These are phyloP conservation scores for Echiichthys vipera DNA, from an alignment of 2,797 vertebrate species.

Conservation along the genomic window DNA sequence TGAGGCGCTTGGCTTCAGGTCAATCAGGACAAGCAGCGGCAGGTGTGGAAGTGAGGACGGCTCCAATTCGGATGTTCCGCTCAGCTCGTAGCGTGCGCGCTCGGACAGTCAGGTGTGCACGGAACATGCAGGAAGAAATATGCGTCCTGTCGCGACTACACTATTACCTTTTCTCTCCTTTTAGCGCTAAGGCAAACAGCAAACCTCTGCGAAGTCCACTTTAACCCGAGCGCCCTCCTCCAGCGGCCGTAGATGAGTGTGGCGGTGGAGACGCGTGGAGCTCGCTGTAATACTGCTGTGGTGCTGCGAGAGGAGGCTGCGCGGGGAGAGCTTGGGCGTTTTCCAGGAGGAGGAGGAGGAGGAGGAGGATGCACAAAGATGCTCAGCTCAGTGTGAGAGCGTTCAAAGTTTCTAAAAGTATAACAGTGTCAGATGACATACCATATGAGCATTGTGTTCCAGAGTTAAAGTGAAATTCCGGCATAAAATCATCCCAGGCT, in stretches of 20 bases:
- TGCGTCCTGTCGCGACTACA: slow-evolving; percentile 18
- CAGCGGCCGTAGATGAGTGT: slow-evolving; percentile 17
- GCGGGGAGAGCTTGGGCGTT: slow-evolving; percentile 51
- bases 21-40: not conserved
- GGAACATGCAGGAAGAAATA: not conserved
- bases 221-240: slow-evolving; percentile 21
- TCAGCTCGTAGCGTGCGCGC: slow-evolving; percentile 16
- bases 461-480: too few species aligned
- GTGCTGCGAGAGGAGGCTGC: slow-evolving; percentile 16
- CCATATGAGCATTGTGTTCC: too few species aligned
- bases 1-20: slow-evolving; percentile 13
- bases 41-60: slow-evolving; percentile 16
- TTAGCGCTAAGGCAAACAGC: not conserved
- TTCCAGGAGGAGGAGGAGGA: not conserved
- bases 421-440: too few species aligned
- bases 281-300: slow-evolving; percentile 14
- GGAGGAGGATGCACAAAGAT: slow-evolving; percentile 25
- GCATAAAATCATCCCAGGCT: too few species aligned
- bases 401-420: slow-evolving; percentile 28
- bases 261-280: not conserved
- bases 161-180: not conserved
- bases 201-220: slow-evolving; percentile 29
- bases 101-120: slow-evolving; percentile 19
- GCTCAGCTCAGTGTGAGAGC: slow-evolving; percentile 11
- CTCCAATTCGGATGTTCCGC: slow-evolving; percentile 18